Base-by-base conservation (phyloP, 2,888 invertebrate genomes). In the Agrypnus murinus region DNA sequence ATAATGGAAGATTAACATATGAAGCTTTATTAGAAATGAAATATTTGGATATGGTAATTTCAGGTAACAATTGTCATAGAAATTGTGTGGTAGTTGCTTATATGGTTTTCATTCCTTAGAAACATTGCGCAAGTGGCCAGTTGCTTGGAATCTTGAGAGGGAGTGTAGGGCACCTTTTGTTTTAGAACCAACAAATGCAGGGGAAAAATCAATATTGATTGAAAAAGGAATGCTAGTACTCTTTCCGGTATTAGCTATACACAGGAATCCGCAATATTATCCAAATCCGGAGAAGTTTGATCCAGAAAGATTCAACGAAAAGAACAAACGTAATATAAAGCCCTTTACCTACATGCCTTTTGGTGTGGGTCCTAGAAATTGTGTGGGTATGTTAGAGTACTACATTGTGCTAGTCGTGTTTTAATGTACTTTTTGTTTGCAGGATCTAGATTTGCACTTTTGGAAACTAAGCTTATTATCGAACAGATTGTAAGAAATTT, bases 201-300 rank as follows among this genome's bases (percentile, higher is more conserved):
- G n/a, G 1, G 58, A 38, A 58, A 70, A 84, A 76, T 17, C 48
- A 5, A 15, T 48, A 1, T 1, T 10, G 2, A 6, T 63, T 0
- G 15, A 50, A 17, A 15, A 19, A 14, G 34, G 72, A 14, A 8
- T 74, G 9, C 60, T 32, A 0, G 70, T 90, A 0, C 84, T 83
- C 6, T 83, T 88, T 65, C 86, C 88, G 0, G 77, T 87, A 5
- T 85, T 85, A 60, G 88, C 86, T 0, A 78, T 90, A 3, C 89
- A 90, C 63, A 87, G 86, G 82, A 89, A 90, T 76, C 85, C 87
- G 0, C 82, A 88, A 8, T 83, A 86, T 74, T 90, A 87, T 74
- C 87, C 88, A 0, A 85, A 89, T 17, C 90, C 90, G 0, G 79
- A 86, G 0, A 81, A 84, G 48, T 88, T 88, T 74, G 83, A 83